phyloP scores from a whole-genome alignment of 2,113 vertebrate species.

The Hemichromis elongatus region DNA sequence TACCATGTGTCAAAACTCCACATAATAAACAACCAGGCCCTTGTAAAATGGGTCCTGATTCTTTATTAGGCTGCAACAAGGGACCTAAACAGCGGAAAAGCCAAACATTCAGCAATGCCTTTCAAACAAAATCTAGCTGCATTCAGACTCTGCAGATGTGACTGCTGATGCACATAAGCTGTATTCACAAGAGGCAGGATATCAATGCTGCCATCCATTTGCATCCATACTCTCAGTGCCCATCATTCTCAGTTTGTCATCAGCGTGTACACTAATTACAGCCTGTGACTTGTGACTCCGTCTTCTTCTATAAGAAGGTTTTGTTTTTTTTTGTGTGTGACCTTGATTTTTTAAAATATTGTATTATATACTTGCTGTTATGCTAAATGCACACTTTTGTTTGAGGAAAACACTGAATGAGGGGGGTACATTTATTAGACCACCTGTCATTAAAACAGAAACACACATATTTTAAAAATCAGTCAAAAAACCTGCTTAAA shows the following conservation, averaged over 20 bases:
- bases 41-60: slow-evolving; percentile 9
- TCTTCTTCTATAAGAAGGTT: background rate
- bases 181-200: slow-evolving; percentile 54
- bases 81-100: slow-evolving; percentile 45
- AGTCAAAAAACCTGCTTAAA: rapidly evolving
- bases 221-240: slow-evolving; percentile 19
- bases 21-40: background rate
- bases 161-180: slow-evolving; percentile 51
- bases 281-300: slow-evolving; percentile 17
- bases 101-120: slow-evolving; percentile 39
- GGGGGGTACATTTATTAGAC: background rate
- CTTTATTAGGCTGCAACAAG: slow-evolving; percentile 47
- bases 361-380: background rate
- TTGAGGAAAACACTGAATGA: background rate
- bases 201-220: slow-evolving; percentile 46
- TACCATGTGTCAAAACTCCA: background rate
- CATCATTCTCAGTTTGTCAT: slow-evolving; percentile 42
- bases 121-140: slow-evolving; percentile 58
- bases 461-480: background rate
- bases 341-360: background rate
- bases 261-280: slow-evolving; percentile 47
- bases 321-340: background rate
- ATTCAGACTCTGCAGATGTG: slow-evolving; percentile 69
- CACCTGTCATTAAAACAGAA: background rate
- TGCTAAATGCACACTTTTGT: background rate